Conservation (phyloP, 2,113 vertebrate genomes). For the Natator depressus region DNA sequence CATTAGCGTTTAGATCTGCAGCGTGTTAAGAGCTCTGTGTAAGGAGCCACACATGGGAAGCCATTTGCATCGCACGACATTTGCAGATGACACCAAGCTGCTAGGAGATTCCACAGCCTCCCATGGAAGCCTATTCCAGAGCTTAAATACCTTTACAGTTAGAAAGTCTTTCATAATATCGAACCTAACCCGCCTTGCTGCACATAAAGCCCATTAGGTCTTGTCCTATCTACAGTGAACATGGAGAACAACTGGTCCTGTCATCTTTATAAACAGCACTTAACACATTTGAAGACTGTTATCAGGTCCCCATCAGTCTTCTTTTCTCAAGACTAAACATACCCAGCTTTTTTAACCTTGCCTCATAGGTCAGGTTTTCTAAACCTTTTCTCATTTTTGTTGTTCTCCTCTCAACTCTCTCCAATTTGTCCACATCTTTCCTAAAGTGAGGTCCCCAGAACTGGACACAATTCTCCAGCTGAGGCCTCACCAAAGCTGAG, state of each 20-base stretch:
- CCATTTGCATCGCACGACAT: not conserved
- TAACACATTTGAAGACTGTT: not conserved
- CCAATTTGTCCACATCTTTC: not conserved
- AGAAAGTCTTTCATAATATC: not conserved
- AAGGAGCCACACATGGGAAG: accelerated
- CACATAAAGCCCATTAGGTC: not conserved
- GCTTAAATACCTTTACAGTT: not conserved
- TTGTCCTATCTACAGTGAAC: not conserved
- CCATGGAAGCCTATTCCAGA: not conserved
- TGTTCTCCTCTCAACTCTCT: not conserved
- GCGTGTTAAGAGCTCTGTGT: not conserved
- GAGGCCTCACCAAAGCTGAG: not conserved
- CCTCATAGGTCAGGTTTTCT: not conserved
- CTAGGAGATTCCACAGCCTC: not conserved
- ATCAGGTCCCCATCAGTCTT: not conserved
- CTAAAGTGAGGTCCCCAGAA: not conserved
- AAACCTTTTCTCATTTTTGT: not conserved
- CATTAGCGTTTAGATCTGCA: not conserved
- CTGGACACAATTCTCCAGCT: not conserved
- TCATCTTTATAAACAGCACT: not conserved
- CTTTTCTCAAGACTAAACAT: not conserved
- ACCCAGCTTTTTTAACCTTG: not conserved
- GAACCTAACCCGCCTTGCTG: not conserved
- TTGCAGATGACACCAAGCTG: not conserved
- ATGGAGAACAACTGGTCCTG: not conserved